These are phyloP conservation scores for Episyrphus balteatus DNA, from an alignment of 1,140 invertebrate genomes.

Conservation along the genomic window DNA sequence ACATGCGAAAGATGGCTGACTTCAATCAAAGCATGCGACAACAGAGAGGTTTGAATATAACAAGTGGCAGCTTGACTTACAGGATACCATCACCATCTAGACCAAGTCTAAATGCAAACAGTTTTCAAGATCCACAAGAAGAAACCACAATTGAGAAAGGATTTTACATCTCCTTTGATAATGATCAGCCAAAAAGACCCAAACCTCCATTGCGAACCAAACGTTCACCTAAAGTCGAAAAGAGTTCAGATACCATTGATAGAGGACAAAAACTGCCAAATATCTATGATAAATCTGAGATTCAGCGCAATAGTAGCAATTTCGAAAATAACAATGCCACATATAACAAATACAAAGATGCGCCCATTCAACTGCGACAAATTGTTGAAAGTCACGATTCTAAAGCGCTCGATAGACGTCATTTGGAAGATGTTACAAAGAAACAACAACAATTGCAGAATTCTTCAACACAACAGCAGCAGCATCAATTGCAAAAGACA, in stretches of 20 bases:
- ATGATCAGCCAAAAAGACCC: slow-evolving; percentile 72
- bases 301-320: slow-evolving; percentile 12
- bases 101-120: slow-evolving; percentile 56
- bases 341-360: slow-evolving; percentile 34
- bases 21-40: too few relatives aligned
- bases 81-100: slow-evolving; percentile 69
- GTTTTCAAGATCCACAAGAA: slow-evolving; percentile 48
- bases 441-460: slow-evolving; percentile 12
- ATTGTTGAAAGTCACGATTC: slow-evolving; percentile 7
- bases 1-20: slow-evolving; percentile 40
- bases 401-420: slow-evolving; percentile 14
- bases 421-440: slow-evolving; percentile 28
- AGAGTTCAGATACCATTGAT: slow-evolving; percentile 34
- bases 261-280: not conserved
- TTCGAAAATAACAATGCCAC: slow-evolving; percentile 21
- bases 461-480: not conserved
- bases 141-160: slow-evolving; percentile 65
- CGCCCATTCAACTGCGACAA: slow-evolving; percentile 28
- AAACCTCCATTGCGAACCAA: slow-evolving; percentile 75
- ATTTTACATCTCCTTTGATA: slow-evolving; percentile 92
- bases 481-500: slow-evolving; percentile 8
- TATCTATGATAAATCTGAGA: slow-evolving; percentile 6
- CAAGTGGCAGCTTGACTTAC: slow-evolving; percentile 76
- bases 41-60: slow-evolving; percentile 55
- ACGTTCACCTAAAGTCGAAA: slow-evolving; percentile 65